Evolutionary conservation across 2,113 vertebrate genomes (phyloP), one percentile per base, ranked within the genome.

Genomic region (Heterocephalus glaber): DNA sequence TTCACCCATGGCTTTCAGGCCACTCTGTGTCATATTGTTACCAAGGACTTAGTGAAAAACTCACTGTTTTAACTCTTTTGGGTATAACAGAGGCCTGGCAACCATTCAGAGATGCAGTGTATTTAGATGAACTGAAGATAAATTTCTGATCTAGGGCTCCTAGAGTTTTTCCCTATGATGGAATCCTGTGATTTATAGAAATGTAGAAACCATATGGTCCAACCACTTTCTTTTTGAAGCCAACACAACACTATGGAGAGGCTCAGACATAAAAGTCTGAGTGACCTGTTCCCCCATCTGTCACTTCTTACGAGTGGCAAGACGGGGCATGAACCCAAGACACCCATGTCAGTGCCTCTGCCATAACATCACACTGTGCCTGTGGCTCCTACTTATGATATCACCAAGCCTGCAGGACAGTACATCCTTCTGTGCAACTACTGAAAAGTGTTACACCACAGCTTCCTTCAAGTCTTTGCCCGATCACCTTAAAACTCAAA

Each of bases 401-500:
- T 90, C 61, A 86, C 14, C 79, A n/a, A 52, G n/a, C 14, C 28
- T 70, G 2, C 13, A n/a, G 61, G 38, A 81, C 7, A 91, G 56
- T 33, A 19, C 66, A n/a, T 30, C 52, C 16, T 83, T 96, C 74
- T 85, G 56, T 66, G 60, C 44, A 22, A 11, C 35, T 56, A 79
- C 20, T 82, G 86, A 86, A 22, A 74, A 79, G 24, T 26, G 79
- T 68, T 33, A 89, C 19, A 88, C 28, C 20, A 58, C n/a, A 66
- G 47, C 24, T 30, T 85, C 70, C 49, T 83, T 76, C 52, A 52
- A 63, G n/a, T 6, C 33, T 49, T 80, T 82, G 70, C 14, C 33
- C n/a, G 3, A 70, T 85, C 61, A 93, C 70, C 35, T 90, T 47
- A 90, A 94, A 96, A 72, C 58, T 76, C 95, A 77, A 80, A 95